Conservation (phyloP, 2,888 invertebrate species). For the Tipula lateralis region DNA sequence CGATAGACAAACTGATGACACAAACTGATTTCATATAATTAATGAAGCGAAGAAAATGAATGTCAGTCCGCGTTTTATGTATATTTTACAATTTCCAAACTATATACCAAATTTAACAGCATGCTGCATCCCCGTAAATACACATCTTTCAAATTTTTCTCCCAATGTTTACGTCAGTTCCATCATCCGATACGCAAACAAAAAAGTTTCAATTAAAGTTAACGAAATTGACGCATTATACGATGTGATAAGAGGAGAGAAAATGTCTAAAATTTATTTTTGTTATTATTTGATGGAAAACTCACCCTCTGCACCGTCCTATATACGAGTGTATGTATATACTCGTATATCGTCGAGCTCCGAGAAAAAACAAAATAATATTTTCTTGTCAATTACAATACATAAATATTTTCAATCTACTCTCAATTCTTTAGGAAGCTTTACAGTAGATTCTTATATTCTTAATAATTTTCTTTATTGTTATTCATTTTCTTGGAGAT, state of each 20-base stretch:
- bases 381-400: constrained; percentile 2
- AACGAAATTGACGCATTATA: background rate
- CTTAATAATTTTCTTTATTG: background rate
- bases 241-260: background rate
- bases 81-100: too few species aligned
- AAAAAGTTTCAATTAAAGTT: background rate
- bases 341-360: background rate
- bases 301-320: background rate
- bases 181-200: background rate
- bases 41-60: too few species aligned
- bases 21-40: too few species aligned
- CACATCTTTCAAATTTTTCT: background rate
- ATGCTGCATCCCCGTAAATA: background rate
- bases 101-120: too few species aligned
- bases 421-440: background rate
- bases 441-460: background rate
- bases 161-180: background rate
- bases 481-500: background rate
- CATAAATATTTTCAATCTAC: background rate
- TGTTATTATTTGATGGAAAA: constrained; percentile 2
- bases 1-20: too few species aligned
- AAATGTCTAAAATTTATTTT: background rate
- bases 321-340: too few species aligned
- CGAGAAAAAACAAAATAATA: background rate
- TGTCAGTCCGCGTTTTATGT: too few species aligned